phyloP scores from a whole-genome alignment of 37 sponge, comb jelly and placozoan species.

The Spongilla lacustris region DNA sequence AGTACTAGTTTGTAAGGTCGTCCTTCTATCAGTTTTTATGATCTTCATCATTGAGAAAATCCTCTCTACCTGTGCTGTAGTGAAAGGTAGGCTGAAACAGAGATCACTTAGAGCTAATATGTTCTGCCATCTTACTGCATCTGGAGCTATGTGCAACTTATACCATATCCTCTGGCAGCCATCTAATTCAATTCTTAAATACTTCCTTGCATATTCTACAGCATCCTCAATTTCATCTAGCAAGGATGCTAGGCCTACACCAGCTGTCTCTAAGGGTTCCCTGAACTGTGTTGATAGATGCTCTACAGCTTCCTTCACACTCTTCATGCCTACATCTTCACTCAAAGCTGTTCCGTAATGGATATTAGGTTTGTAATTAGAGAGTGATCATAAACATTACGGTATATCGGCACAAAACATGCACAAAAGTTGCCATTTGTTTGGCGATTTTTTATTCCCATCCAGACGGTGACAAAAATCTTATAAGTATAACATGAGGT shows the following conservation, averaged over 20 bases:
- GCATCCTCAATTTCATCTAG: conserved; percentile 43
- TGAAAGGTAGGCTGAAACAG: conserved; percentile 52
- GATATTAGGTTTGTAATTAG: too few relatives aligned
- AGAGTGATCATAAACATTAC: too few relatives aligned
- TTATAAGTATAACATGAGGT: too few relatives aligned
- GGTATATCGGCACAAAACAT: too few relatives aligned
- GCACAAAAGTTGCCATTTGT: too few relatives aligned
- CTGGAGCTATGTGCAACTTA: conserved; percentile 24
- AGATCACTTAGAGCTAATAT: conserved; percentile 29
- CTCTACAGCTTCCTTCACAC: conserved; percentile 20
- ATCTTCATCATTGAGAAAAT: conserved; percentile 56
- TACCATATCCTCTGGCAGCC: conserved; percentile 49
- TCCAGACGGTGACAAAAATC: too few relatives aligned
- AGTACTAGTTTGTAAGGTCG: conserved; percentile 15
- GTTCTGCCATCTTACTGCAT: conserved; percentile 20
- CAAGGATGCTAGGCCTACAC: conserved; percentile 1
- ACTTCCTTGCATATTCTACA: conserved; percentile 44
- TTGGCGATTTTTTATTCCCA: too few relatives aligned
- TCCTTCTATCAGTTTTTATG: conserved; percentile 47
- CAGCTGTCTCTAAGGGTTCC: conserved; percentile 23
- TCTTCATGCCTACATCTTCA: too few relatives aligned
- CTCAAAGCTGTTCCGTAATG: too few relatives aligned
- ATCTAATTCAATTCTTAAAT: conserved; percentile 32
- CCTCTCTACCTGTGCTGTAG: conserved; percentile 49
- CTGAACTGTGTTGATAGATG: conserved; percentile 12